Base-by-base conservation (phyloP, 2,113 vertebrate species). In the Charina bottae region DNA sequence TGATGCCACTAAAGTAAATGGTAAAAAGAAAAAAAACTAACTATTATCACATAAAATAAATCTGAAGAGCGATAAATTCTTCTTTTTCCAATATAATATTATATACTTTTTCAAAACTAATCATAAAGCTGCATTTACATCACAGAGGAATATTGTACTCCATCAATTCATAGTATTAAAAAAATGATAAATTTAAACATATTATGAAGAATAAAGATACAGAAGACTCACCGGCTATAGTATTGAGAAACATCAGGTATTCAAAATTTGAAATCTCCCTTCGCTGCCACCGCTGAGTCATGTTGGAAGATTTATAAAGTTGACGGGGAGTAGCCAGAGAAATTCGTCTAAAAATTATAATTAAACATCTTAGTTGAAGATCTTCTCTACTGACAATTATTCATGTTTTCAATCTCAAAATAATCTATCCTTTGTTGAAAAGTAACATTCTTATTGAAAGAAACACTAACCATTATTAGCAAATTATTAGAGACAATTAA, bases 231-330 rank as follows among this genome's bases (percentile, higher is more conserved):
- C 99, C 99, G 98, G 99, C 98, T 91, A 99, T 99, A 85, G 99
- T 99, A 96, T 99, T 99, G 95, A 99, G 99, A 96, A 99, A 99
- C 98, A 99, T 99, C 97, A 99, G 97, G 96, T 99, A 99, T 96
- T 99, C 99, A 90, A 99, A 99, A 98, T 99, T 99, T 90, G 99
- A 99, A 95, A 99, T 99, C 96, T 99, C 99, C 88, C 99, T 97
- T 96, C 99, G 97, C 97, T 99, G 99, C 99, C 99, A 99, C 93
- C 99, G 99, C 96, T 99, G 99, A 96, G 99, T 99, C 99, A 99
- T 99, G 97, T 99, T 99, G 95, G 99, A 99, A 87, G 99, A 99
- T 96, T 99, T 99, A 97, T 99, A 99, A 96, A 99, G 99, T 96
- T 99, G 99, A 46, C 99, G 98, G 12, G 99, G 98, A 59, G 98